phyloP scores from a whole-genome alignment of 2,113 vertebrate species.

The Pseudolaguvia tuberculata region DNA sequence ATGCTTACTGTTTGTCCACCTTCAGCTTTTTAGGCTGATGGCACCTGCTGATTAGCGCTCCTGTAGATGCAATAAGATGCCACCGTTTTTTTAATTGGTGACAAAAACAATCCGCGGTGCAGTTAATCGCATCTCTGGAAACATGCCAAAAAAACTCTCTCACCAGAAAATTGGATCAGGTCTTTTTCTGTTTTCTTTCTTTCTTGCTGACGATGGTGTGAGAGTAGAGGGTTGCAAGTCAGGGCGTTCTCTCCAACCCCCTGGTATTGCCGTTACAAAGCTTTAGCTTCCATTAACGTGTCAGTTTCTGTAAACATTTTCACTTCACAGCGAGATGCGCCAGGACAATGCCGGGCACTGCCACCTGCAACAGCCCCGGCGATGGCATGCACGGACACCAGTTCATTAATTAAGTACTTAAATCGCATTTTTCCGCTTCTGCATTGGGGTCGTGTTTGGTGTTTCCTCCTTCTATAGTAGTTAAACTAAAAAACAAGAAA shows the following conservation, averaged over 20 bases:
- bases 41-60: constrained; percentile 44
- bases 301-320: constrained; percentile 65
- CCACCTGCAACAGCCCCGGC: constrained; percentile 61
- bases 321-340: constrained; percentile 59
- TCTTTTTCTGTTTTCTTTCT: constrained; percentile 6
- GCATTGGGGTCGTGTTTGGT: background rate
- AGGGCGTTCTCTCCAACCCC: constrained; percentile 38
- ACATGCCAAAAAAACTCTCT: constrained; percentile 7
- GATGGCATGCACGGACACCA: constrained; percentile 55
- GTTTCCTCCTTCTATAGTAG: constrained; percentile 12
- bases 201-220: constrained; percentile 6
- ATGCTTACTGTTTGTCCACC: constrained; percentile 43
- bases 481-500: too few relatives aligned
- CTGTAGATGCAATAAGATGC: constrained; percentile 45
- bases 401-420: constrained; percentile 62
- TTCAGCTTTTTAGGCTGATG: constrained; percentile 40
- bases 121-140: constrained; percentile 48
- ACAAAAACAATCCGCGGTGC: constrained; percentile 42
- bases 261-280: constrained; percentile 61
- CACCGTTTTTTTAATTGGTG: constrained; percentile 50
- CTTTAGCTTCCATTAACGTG: constrained; percentile 72
- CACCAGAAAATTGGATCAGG: background rate
- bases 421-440: constrained; percentile 27
- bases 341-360: constrained; percentile 68
- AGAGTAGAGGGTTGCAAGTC: constrained; percentile 35